Evolutionary conservation across 2,888 invertebrate genomes (phyloP).

Genomic region (Epiblema foenella): DNA sequence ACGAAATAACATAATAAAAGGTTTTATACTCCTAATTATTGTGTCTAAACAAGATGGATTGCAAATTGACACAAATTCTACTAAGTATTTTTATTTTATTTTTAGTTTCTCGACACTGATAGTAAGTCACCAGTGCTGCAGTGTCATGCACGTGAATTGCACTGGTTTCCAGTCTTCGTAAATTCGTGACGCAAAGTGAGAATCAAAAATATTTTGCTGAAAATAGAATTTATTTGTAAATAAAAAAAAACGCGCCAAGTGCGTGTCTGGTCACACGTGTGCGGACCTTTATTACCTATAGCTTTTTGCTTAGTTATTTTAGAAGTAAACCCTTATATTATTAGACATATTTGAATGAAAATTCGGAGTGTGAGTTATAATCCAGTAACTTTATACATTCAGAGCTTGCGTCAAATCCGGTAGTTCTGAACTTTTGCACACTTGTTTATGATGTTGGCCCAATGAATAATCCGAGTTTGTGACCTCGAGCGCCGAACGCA

Average conservation of each 20-base stretch:
- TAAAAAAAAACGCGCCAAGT: too few relatives aligned
- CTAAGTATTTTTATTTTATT: too few relatives aligned
- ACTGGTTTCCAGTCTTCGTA: background rate
- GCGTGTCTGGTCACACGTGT: too few relatives aligned
- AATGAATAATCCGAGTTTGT: too few relatives aligned
- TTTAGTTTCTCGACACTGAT: background rate
- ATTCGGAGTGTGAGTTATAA: background rate
- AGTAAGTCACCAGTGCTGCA: background rate
- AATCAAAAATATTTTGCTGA: background rate
- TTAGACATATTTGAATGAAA: background rate
- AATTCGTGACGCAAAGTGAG: background rate
- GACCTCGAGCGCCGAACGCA: too few relatives aligned
- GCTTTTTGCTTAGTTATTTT: background rate
- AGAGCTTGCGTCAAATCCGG: too few relatives aligned
- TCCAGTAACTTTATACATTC: too few relatives aligned
- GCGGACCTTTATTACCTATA: too few relatives aligned
- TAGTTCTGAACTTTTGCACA: too few relatives aligned
- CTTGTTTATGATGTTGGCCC: too few relatives aligned
- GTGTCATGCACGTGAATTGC: background rate
- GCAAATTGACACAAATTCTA: background rate
- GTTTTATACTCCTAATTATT: conserved; percentile 15
- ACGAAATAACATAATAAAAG: background rate
- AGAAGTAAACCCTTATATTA: background rate
- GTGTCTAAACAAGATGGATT: conserved; percentile 9
- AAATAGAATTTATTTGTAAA: too few relatives aligned